Conservation (phyloP, 2,113 vertebrate genomes). For the Actenoides hombroni region DNA sequence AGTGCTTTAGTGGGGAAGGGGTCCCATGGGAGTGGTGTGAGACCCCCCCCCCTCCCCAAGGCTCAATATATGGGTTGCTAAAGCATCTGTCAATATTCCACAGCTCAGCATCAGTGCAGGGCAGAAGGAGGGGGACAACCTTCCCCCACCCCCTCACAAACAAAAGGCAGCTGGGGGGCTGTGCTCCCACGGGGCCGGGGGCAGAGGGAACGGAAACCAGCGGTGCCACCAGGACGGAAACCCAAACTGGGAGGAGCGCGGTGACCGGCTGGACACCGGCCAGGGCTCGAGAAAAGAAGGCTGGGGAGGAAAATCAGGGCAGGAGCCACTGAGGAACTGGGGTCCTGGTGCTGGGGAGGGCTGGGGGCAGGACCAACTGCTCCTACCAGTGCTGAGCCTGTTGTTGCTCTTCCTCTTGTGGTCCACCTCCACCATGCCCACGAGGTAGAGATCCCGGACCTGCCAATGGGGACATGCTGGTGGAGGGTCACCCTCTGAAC, state of each 20-base stretch:
- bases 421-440: conserved; percentile 58
- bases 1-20: not conserved
- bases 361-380: not conserved
- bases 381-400: conserved; percentile 18
- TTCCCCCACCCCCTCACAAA: too few relatives aligned
- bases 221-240: not conserved
- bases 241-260: fast-evolving
- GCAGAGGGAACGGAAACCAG: not conserved
- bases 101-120: not conserved
- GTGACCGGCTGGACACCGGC: not conserved
- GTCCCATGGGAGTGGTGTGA: not conserved
- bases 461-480: not conserved
- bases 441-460: conserved; percentile 80
- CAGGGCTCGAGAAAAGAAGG: not conserved
- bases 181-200: fast-evolving
- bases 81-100: not conserved
- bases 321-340: not conserved
- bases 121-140: not conserved
- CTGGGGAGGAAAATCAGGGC: not conserved
- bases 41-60: fast-evolving
- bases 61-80: not conserved
- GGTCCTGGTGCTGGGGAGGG: not conserved
- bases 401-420: conserved; percentile 46
- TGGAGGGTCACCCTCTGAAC: not conserved
- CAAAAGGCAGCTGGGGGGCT: not conserved